Base-by-base conservation (phyloP, 2,888 invertebrate genomes). In the Tetropium fuscum region DNA sequence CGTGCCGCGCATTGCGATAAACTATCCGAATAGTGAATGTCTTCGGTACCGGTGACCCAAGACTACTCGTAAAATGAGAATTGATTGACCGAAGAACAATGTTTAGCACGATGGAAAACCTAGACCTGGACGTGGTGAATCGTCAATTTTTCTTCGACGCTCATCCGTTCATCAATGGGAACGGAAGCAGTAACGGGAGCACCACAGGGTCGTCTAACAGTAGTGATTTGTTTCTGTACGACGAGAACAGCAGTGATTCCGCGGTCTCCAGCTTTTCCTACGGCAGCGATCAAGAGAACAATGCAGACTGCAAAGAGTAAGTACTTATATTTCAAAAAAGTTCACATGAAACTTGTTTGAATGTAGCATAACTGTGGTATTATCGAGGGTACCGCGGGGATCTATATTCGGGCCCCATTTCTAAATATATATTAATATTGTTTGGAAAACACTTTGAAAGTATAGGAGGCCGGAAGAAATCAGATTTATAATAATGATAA, bases 241-340 rank as follows among this genome's bases (percentile, higher is more conserved):
- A 85, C 59, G 85, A 85, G 36, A 82, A 82, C 64, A 86, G 88
- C 72, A 87, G 86, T 65, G 88, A 88, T 78, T 87, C 87, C 3
- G 74, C 73, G 30, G 88, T 88, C 71, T 90, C 91, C 53, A 88
- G 87, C 71, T 85, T 89, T 62, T 83, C 83, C n/a, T 93, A 91
- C 77, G 90, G 90, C 62, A 93, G 93, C 78, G 93, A 94, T 74
- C 92, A 93, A 79, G 94, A 94, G 78, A 93, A 93, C 77, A 88
- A 86, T 66, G 85, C 88, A 0, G 84, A 87, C 34, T 82, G 84
- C 7, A 90, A 89, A 84, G 87, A 90, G 91, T 90, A 82, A 83
- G 82, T 80, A 47, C 32, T 30, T 13, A 34, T n/a, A 3, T 13
- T 34, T 20, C 8, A 27, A 7, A 27, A 27, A 6, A 27, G n/a